Conservation (phyloP, 2,113 vertebrate species). For the Phrynosoma blainvillii region DNA sequence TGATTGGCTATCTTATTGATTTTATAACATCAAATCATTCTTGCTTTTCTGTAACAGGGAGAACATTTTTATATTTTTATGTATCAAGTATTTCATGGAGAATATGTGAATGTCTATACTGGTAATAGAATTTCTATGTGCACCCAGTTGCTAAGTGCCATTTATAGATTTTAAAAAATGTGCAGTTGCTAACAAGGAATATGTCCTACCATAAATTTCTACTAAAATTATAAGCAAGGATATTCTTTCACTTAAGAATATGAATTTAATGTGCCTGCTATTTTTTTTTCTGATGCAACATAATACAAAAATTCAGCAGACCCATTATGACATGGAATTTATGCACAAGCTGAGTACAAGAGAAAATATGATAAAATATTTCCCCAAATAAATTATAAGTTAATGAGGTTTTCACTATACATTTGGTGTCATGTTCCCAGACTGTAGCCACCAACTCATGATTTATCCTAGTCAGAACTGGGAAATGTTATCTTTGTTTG, state of each 20-base stretch:
- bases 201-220: neutral
- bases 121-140: neutral
- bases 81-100: conserved; percentile 9
- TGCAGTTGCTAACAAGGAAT: neutral
- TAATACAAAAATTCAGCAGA: neutral
- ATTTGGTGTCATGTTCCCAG: neutral
- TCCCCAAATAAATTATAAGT: neutral
- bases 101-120: neutral
- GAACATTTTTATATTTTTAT: neutral
- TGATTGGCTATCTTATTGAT: no score
- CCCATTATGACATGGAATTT: neutral
- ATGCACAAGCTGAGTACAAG: neutral
- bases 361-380: neutral
- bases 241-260: neutral
- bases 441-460: no score
- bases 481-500: no score
- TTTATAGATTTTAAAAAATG: neutral
- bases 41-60: conserved; percentile 15
- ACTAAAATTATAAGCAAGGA: neutral
- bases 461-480: no score
- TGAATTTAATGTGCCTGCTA: neutral
- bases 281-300: neutral
- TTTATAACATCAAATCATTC: no score
- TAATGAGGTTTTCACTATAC: neutral
- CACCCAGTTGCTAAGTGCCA: neutral